A percentile compares a stretch with the other conserved stretches of the same genome.
phyloP scores from a whole-genome alignment of 2,888 invertebrate species.

The Periphyllus acericola region DNA sequence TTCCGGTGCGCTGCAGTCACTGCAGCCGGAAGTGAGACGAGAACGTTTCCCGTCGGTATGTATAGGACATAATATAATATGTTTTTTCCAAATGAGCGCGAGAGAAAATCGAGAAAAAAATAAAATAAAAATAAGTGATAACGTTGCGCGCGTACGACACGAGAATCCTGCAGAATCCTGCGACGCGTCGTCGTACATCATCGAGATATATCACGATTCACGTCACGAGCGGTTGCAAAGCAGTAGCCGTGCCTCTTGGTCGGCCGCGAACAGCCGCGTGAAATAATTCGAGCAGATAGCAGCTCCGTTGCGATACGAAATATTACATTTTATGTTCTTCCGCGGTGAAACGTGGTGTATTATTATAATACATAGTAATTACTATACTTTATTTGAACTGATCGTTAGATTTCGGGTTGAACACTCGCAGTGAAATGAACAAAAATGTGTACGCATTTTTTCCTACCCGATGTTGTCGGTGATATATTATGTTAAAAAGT shows the following conservation, averaged over 20 bases:
- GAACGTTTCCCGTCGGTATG: neutral
- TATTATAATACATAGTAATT: no score
- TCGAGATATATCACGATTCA: neutral
- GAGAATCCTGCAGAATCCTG: neutral
- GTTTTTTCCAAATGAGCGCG: neutral
- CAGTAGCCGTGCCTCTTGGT: neutral
- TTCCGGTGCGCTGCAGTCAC: neutral
- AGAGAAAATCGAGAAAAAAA: no score
- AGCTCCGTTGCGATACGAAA: no score
- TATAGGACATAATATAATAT: neutral
- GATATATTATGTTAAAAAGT: no score
- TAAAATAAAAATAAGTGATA: no score
- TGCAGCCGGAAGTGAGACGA: neutral
- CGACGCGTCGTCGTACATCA: neutral
- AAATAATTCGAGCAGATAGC: neutral
- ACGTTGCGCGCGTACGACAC: neutral
- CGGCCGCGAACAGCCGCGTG: neutral
- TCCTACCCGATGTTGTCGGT: no score
- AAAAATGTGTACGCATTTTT: no score
- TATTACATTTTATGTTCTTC: no score
- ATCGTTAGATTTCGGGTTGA: no score
- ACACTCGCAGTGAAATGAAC: no score
- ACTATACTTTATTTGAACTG: no score
- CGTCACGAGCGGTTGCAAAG: neutral
- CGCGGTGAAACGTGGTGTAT: no score